Conservation (phyloP, 1,140 invertebrate species). For the Teleogryllus occipitalis region DNA sequence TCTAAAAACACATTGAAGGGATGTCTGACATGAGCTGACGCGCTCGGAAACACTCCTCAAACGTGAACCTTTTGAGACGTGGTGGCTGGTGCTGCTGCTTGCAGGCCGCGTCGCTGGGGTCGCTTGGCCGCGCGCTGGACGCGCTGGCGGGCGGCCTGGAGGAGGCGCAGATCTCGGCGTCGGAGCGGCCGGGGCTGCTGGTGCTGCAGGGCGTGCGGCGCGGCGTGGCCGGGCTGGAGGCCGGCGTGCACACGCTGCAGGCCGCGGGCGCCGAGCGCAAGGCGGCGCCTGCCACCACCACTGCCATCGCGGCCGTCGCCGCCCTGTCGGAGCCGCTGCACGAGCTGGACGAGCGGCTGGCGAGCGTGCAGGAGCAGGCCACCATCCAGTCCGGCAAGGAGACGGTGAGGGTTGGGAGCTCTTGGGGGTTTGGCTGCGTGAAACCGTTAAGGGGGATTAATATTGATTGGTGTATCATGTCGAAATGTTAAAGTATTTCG, state of each 20-base stretch:
- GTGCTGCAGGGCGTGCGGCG: background rate
- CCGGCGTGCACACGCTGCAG: background rate
- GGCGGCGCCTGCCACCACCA: background rate
- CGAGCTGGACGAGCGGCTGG: background rate
- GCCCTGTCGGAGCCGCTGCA: background rate
- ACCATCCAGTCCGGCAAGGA: background rate
- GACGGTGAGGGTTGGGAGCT: background rate
- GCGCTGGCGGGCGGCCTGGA: background rate
- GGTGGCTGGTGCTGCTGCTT: background rate
- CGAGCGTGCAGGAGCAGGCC: background rate
- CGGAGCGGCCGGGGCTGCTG: background rate
- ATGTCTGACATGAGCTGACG: no score
- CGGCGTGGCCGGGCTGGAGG: background rate
- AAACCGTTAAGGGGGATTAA: no score
- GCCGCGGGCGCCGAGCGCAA: background rate
- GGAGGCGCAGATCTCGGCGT: background rate
- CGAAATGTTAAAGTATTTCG: no score
- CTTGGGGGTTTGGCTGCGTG: no score
- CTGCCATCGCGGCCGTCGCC: background rate
- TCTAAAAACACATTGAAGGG: no score
- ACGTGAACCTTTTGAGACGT: no score
- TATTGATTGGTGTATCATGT: no score
- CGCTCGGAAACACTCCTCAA: no score
- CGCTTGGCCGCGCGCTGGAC: background rate
- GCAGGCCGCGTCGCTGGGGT: background rate